Base-by-base conservation (phyloP, 2,888 invertebrate genomes). In the Nowickia ferox region DNA sequence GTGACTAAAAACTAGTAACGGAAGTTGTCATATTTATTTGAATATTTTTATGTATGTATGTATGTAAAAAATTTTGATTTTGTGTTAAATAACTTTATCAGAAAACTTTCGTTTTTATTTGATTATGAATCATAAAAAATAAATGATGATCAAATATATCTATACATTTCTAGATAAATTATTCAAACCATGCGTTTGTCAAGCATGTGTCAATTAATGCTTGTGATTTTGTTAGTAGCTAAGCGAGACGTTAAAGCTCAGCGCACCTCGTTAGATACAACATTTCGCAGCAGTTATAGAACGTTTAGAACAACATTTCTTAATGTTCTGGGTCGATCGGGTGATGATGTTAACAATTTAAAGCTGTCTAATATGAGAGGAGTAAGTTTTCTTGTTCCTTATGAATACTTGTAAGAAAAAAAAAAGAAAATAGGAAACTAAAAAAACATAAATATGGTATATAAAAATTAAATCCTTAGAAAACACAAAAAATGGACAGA, bases 401-500 rank as follows among this genome's bases (percentile, higher is more conserved):
- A 19, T 8, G 30, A 30, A 53, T 53, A 10, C 17, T 19, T 63
- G 2, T 48, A 30, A 59, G 17, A n/a, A n/a, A 19, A 17, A 19
- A 46, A 2, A n/a, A n/a, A 19, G 11, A 19, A 46, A 2, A 9
- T 9, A 46, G 4, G 13, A 44, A 22, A 44, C 0, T 61, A 65
- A 57, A 46, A 19, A 42, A 42, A 40, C 8, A 44, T 11, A 17
- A 22, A 30, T 48, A 17, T 15, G 9, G 17, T 19, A n/a, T n/a
- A n/a, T 9, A n/a, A 13, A 15, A 55, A 13, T 51, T 19, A 42
- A 69, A 68, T n/a, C 0, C 8, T 11, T 55, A 93, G 93, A 93
- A 92, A 91, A 89, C 91, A 0, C 93, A 93, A 88, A 89, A 87
- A 53, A 89, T 89, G 4, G 89, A 88, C 80, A 88, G 89, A 65